A percentile compares a stretch with the other conserved stretches of the same genome.
Evolutionary conservation across 2,888 invertebrate species (phyloP).

Genomic region (Aporophyla lueneburgensis): DNA sequence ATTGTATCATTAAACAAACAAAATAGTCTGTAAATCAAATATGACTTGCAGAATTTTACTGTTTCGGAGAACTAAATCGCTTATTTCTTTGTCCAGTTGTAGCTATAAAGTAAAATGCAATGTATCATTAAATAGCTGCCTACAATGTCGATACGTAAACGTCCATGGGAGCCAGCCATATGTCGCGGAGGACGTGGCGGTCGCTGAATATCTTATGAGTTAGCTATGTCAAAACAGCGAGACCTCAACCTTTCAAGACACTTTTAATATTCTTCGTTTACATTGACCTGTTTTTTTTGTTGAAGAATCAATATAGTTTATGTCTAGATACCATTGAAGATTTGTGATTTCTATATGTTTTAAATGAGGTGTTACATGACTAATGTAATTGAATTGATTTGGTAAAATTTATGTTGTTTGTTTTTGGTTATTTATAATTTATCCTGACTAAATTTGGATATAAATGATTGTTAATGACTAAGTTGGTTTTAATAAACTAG

Average conservation of each 20-base stretch:
- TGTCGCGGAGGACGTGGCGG: conserved; percentile 68
- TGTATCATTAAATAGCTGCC: conserved; percentile 47
- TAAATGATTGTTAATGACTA: neutral
- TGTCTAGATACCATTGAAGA: neutral
- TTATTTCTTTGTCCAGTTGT: conserved; percentile 1
- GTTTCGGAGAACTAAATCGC: conserved; percentile 1
- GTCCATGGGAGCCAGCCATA: conserved; percentile 68
- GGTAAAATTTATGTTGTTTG: too few relatives aligned
- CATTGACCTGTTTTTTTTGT: conserved; percentile 4
- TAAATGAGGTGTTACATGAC: too few relatives aligned
- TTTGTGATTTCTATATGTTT: neutral
- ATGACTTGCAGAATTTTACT: conserved; percentile 5
- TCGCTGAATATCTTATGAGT: conserved; percentile 70
- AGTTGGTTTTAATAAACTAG: neutral
- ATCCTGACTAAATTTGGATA: neutral
- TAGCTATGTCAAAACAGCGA: conserved; percentile 32
- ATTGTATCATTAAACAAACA: neutral
- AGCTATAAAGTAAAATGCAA: conserved; percentile 17
- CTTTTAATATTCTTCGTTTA: conserved; percentile 36
- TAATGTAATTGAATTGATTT: neutral
- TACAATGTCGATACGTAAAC: conserved; percentile 38
- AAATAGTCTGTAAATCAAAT: neutral
- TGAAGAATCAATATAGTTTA: conserved; percentile 2
- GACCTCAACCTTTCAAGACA: conserved; percentile 23
- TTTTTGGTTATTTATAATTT: neutral